Conservation (phyloP, 2,113 vertebrate genomes). For the Cyprinodon variegatus region DNA sequence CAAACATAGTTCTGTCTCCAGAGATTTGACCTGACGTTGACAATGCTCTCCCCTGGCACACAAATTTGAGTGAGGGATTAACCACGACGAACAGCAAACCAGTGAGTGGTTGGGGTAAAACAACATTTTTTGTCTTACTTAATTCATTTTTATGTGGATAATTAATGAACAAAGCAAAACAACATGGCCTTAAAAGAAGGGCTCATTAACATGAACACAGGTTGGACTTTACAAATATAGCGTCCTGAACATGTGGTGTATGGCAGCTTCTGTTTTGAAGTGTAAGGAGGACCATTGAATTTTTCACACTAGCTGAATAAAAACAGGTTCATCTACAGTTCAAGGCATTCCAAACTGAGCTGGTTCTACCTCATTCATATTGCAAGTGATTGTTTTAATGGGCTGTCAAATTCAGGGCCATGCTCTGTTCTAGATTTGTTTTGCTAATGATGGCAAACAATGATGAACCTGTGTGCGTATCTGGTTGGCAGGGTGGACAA, state of each 20-base stretch:
- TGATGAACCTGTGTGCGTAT: background rate
- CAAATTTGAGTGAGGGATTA: slow-evolving; percentile 48
- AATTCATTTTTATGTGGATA: background rate
- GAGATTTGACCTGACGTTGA: slow-evolving; percentile 21
- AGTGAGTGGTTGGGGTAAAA: background rate
- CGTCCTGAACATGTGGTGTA: background rate
- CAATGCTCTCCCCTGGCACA: slow-evolving; percentile 41
- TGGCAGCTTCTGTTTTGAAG: background rate
- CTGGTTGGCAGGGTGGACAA: background rate
- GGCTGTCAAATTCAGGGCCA: background rate
- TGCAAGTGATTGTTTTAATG: background rate
- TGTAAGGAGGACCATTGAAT: background rate
- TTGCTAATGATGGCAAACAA: background rate
- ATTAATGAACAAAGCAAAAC: background rate
- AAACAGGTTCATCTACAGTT: background rate
- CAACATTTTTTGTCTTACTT: background rate
- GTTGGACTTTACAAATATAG: background rate
- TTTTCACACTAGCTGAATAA: background rate
- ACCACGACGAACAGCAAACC: background rate
- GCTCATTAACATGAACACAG: background rate
- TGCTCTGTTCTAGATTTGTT: background rate
- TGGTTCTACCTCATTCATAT: background rate
- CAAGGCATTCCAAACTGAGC: background rate
- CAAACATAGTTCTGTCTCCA: slow-evolving; percentile 18
- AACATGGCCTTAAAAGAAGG: background rate